Evolutionary conservation across 2,888 invertebrate species (phyloP).

Genomic region (Thymelicus acteon): DNA sequence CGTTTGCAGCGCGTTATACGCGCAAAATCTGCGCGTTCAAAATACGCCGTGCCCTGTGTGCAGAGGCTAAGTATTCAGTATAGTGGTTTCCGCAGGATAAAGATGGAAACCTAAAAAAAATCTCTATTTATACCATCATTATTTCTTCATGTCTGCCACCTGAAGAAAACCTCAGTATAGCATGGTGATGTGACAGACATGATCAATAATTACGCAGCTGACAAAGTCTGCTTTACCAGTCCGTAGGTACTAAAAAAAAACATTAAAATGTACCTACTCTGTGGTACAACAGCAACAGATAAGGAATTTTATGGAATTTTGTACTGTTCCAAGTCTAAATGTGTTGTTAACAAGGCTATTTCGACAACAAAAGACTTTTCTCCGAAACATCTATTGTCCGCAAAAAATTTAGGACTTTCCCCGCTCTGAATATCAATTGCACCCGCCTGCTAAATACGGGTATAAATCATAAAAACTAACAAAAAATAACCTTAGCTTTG

Average conservation of each 20-base stretch:
- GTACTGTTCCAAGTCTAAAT: not conserved
- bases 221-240: too few relatives aligned
- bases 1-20: too few relatives aligned
- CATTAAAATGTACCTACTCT: not conserved
- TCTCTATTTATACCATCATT: too few relatives aligned
- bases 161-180: too few relatives aligned
- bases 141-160: too few relatives aligned
- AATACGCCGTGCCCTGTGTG: too few relatives aligned
- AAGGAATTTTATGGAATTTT: not conserved
- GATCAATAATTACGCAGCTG: too few relatives aligned
- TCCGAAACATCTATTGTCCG: not conserved
- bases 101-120: too few relatives aligned
- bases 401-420: slow-evolving; percentile 10
- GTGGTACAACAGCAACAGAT: not conserved
- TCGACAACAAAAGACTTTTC: slow-evolving; percentile 4
- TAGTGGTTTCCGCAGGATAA: too few relatives aligned
- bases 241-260: not conserved
- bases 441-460: slow-evolving; percentile 21
- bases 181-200: too few relatives aligned
- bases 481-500: slow-evolving; percentile 22
- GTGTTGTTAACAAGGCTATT: not conserved
- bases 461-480: slow-evolving; percentile 38
- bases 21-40: too few relatives aligned
- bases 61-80: too few relatives aligned
- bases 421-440: slow-evolving; percentile 7